Conservation (phyloP, 2,113 vertebrate genomes). For the Phylloscopus whistleri region DNA sequence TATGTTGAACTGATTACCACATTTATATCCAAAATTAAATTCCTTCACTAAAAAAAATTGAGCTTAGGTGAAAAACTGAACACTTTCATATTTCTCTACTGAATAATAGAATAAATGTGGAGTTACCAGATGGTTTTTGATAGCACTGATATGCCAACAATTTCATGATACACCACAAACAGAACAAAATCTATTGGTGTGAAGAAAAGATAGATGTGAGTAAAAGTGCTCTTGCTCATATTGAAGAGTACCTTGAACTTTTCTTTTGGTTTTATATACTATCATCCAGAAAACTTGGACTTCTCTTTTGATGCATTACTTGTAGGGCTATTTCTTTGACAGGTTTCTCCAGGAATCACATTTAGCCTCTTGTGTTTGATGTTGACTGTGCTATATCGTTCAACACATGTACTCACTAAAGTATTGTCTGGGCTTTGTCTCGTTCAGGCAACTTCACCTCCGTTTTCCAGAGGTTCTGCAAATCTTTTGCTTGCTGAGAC, state of each 20-base stretch:
- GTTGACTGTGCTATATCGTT: background rate
- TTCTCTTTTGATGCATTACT: background rate
- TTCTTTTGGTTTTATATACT: background rate
- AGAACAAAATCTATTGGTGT: background rate
- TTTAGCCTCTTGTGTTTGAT: background rate
- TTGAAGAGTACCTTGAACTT: background rate
- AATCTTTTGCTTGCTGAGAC: background rate
- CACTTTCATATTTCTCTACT: background rate
- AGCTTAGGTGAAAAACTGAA: background rate
- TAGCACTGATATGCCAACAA: background rate
- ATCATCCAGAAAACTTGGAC: background rate
- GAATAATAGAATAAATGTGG: background rate
- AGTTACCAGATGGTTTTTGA: background rate
- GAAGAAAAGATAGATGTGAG: background rate
- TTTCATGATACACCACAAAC: background rate
- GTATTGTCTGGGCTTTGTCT: background rate
- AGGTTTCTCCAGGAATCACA: background rate
- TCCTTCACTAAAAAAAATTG: background rate
- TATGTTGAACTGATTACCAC: background rate
- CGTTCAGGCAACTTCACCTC: background rate
- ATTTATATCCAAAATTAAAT: background rate
- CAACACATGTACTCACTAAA: background rate
- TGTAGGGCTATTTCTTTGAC: background rate
- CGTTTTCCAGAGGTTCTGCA: background rate
- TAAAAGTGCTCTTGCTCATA: background rate